These are phyloP conservation scores for Alviniconcha strummeri DNA, from an alignment of 2,888 invertebrate genomes.

Conservation along the genomic window DNA sequence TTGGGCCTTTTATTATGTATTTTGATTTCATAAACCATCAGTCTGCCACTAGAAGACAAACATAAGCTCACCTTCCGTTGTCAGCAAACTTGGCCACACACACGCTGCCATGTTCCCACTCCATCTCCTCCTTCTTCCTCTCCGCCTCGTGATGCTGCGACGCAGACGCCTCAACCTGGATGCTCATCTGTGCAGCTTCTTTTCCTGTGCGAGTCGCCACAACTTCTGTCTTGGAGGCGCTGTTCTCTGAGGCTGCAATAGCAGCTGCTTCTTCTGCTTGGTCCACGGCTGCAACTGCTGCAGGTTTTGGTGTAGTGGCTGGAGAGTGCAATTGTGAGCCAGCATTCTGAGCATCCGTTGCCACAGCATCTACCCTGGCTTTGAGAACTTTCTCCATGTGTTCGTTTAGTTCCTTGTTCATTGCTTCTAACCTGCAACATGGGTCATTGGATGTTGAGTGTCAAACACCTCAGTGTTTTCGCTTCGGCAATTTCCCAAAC, in stretches of 20 bases:
- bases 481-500: too few relatives aligned
- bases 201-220: not conserved
- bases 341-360: not conserved
- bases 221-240: not conserved
- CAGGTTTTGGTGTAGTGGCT: not conserved
- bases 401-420: slow-evolving; percentile 49
- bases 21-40: too few relatives aligned
- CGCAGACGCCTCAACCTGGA: not conserved
- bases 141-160: not conserved
- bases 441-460: too few relatives aligned
- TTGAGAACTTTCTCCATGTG: slow-evolving; percentile 36
- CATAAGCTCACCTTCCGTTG: slow-evolving; percentile 38
- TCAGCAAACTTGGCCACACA: slow-evolving; percentile 54
- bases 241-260: not conserved
- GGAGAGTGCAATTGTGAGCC: not conserved
- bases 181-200: too few relatives aligned
- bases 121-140: slow-evolving; percentile 5
- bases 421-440: slow-evolving; percentile 48
- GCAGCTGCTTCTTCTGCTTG: not conserved
- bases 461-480: too few relatives aligned
- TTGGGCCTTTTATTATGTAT: too few relatives aligned
- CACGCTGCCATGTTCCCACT: slow-evolving; percentile 43
- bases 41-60: not conserved
- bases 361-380: not conserved
- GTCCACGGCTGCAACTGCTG: not conserved